A percentile compares a stretch with the other conserved stretches of the same genome.
Conservation (phyloP, 2,888 invertebrate genomes). For the Phoronis australis region DNA sequence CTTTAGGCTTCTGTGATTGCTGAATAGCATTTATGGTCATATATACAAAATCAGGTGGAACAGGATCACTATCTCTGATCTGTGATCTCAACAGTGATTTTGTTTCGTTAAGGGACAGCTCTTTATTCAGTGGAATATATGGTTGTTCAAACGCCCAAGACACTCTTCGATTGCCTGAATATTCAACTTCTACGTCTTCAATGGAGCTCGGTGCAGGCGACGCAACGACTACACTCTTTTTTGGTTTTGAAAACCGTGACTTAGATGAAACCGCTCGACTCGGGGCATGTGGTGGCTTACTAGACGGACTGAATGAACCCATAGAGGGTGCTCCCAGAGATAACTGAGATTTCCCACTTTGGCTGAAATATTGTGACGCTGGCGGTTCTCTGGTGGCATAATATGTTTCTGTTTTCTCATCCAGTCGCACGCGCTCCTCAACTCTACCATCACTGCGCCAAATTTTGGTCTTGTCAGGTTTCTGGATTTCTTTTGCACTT, state of each 20-base stretch:
- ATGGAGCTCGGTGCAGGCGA: background rate
- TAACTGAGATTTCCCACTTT: background rate
- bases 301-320: background rate
- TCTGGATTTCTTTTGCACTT: constrained; percentile 34
- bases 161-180: constrained; percentile 27
- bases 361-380: constrained; percentile 14
- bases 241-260: background rate
- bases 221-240: background rate
- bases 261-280: too few relatives aligned
- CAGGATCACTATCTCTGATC: constrained; percentile 36
- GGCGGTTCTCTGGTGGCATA: constrained; percentile 20
- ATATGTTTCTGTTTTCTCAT: background rate
- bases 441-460: background rate
- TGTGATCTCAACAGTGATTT: constrained; percentile 46
- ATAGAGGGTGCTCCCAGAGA: background rate
- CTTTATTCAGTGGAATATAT: constrained; percentile 27
- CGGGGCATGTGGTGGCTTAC: background rate
- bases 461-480: background rate
- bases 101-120: constrained; percentile 40
- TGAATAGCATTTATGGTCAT: constrained; percentile 47
- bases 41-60: constrained; percentile 49
- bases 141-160: constrained; percentile 51
- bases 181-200: background rate
- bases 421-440: background rate
- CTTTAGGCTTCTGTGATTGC: constrained; percentile 29